These are phyloP conservation scores for Scaptomyza hsui DNA, from an alignment of 1,140 invertebrate genomes.

Conservation along the genomic window DNA sequence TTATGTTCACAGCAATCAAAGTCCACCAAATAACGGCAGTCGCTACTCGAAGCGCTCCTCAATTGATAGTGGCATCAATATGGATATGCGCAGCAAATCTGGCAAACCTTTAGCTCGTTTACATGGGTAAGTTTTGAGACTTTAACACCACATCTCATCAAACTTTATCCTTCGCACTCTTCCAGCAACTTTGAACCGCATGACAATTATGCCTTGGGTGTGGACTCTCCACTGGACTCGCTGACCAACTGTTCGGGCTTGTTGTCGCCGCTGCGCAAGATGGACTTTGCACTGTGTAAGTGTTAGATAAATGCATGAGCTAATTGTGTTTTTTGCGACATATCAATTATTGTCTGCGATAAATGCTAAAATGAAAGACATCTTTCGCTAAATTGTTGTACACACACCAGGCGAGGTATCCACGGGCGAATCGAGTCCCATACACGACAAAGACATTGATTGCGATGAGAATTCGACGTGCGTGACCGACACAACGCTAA, in stretches of 20 bases:
- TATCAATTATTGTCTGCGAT: constrained; percentile 1
- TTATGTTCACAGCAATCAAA: constrained; percentile 69
- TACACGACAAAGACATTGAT: constrained; percentile 89
- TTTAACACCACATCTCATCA: background rate
- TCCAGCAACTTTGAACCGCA: constrained; percentile 65
- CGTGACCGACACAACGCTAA: constrained; percentile 85
- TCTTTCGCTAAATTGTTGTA: constrained; percentile 55
- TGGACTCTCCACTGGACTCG: constrained; percentile 84
- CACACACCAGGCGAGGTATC: constrained; percentile 87
- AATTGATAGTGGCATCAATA: constrained; percentile 93
- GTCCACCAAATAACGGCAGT: constrained; percentile 82
- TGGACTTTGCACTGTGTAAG: constrained; percentile 91
- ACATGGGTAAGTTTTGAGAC: constrained; percentile 84
- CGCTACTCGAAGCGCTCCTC: constrained; percentile 90
- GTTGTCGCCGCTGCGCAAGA: constrained; percentile 84
- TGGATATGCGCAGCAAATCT: constrained; percentile 85
- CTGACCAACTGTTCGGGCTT: constrained; percentile 64
- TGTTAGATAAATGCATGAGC: constrained; percentile 41
- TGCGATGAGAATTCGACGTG: constrained; percentile 85
- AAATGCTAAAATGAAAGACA: constrained; percentile 5
- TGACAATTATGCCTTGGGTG: constrained; percentile 70
- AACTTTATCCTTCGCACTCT: background rate
- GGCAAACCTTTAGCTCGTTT: constrained; percentile 83
- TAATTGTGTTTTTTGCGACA: background rate
- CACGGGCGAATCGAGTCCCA: constrained; percentile 87